phyloP scores from a whole-genome alignment of 2,888 invertebrate species.

The Abrostola tripartita region DNA sequence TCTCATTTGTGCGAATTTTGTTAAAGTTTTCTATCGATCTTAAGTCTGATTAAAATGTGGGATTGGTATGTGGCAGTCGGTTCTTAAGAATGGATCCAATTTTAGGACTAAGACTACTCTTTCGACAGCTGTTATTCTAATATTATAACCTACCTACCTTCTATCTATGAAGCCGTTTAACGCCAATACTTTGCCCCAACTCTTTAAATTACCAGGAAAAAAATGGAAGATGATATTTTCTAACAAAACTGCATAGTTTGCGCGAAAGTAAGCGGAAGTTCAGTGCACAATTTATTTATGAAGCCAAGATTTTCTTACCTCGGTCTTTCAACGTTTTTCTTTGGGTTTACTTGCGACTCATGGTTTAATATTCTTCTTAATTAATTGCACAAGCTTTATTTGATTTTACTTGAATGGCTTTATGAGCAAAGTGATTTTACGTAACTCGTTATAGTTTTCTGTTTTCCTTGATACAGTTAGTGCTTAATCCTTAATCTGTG shows the following conservation, averaged over 20 bases:
- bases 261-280: constrained; percentile 6
- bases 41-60: no score
- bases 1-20: background rate
- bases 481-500: no score
- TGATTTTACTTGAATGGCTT: no score
- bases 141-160: background rate
- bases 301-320: constrained; percentile 1
- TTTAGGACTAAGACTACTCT: background rate
- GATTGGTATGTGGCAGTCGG: background rate
- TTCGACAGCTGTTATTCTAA: no score
- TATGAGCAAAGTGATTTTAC: no score
- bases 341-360: background rate
- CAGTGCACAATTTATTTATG: constrained; percentile 9
- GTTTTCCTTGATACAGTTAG: no score
- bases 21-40: no score
- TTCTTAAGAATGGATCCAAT: background rate
- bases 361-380: no score
- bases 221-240: constrained; percentile 7
- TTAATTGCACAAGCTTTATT: no score
- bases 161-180: background rate
- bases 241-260: constrained; percentile 12
- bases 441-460: no score
- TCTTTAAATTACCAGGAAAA: constrained; percentile 5
- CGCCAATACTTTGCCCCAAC: background rate
- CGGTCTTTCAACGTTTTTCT: background rate